phyloP scores from a whole-genome alignment of 30 jellyfish, hydroid and myxozoan genomes.

The Morbakka virulenta region DNA sequence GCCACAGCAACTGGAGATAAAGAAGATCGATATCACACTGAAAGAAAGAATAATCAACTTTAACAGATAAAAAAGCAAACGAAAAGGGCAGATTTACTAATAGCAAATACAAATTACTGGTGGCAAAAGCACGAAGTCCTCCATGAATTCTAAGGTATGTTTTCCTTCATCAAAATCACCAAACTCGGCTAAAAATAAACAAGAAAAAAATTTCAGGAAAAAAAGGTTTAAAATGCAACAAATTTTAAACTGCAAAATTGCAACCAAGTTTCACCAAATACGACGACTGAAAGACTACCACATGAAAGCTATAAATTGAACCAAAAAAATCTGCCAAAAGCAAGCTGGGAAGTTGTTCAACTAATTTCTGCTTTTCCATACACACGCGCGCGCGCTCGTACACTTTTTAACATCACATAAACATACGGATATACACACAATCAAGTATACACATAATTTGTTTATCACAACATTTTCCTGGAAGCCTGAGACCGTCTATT shows the following conservation, averaged over 20 bases:
- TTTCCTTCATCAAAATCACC: constrained; percentile 74
- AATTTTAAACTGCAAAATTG: background rate
- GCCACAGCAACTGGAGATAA: background rate
- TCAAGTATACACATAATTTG: no score
- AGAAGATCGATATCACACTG: background rate
- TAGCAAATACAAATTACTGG: constrained; percentile 1
- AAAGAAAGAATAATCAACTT: background rate
- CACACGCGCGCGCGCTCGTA: no score
- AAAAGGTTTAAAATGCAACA: background rate
- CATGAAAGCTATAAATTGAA: no score
- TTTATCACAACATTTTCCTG: no score
- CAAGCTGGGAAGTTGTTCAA: no score
- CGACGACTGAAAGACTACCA: background rate
- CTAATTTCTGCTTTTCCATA: no score
- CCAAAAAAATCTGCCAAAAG: no score
- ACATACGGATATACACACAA: no score
- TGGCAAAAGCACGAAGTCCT: constrained; percentile 81
- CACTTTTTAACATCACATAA: no score
- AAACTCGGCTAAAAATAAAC: constrained; percentile 71
- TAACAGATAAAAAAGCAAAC: background rate
- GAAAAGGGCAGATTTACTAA: background rate
- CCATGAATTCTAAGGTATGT: constrained; percentile 57
- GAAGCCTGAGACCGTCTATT: no score
- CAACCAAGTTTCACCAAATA: background rate
- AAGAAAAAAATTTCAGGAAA: background rate